Evolutionary conservation across 2,113 vertebrate genomes (phyloP).

Genomic region (Callipepla squamata): DNA sequence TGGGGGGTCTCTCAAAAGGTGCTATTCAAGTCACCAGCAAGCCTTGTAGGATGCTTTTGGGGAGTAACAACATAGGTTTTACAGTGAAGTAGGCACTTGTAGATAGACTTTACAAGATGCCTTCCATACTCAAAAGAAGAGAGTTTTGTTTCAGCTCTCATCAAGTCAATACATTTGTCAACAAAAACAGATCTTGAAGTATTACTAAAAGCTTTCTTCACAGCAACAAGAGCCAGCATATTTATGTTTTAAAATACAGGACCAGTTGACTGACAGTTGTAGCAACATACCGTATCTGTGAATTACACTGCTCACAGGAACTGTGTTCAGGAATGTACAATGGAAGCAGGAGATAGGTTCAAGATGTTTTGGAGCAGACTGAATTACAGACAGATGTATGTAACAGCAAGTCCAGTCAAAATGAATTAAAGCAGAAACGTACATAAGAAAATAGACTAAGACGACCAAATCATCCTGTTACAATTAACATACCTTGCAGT

Average conservation of each 20-base stretch:
- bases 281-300: slow-evolving; percentile 16
- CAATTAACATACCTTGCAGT: slow-evolving; percentile 85
- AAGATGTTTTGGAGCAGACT: slow-evolving; percentile 76
- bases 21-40: neutral
- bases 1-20: neutral
- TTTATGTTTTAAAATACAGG: slow-evolving; percentile 6
- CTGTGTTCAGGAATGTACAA: slow-evolving; percentile 50
- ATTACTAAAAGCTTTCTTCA: neutral
- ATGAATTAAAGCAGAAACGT: slow-evolving; percentile 65
- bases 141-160: neutral
- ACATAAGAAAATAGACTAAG: slow-evolving; percentile 30
- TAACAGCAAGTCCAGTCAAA: slow-evolving; percentile 67
- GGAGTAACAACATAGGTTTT: neutral
- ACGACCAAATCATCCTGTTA: slow-evolving; percentile 35
- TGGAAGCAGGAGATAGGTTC: slow-evolving; percentile 75
- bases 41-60: neutral
- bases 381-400: slow-evolving; percentile 79
- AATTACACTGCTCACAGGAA: slow-evolving; percentile 57
- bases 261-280: neutral
- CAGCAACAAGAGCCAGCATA: neutral
- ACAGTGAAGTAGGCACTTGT: neutral
- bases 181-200: neutral
- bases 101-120: neutral
- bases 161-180: neutral
- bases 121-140: neutral